These are phyloP conservation scores for Lindbergichthys nudifrons DNA, from an alignment of 2,797 vertebrate species.

Conservation along the genomic window DNA sequence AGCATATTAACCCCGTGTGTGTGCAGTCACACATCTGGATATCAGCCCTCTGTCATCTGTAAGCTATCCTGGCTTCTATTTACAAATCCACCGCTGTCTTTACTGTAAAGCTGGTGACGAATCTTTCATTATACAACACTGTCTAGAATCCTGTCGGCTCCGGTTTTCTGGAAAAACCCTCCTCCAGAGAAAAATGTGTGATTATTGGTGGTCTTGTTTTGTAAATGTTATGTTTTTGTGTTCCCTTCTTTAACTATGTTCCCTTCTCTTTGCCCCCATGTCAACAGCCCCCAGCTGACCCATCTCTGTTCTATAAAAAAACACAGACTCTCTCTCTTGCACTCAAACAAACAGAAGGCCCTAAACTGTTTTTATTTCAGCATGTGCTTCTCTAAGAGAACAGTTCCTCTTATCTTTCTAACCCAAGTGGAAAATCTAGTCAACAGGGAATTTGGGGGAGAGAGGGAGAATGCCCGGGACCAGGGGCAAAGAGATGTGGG, in stretches of 20 bases:
- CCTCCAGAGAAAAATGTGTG: constrained; percentile 8
- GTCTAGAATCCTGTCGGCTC: constrained; percentile 12
- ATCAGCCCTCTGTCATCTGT: constrained; percentile 42
- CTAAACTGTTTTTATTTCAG: constrained; percentile 44
- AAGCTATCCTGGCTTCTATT: constrained; percentile 47
- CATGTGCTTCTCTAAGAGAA: constrained; percentile 61
- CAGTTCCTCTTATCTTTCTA: constrained; percentile 69
- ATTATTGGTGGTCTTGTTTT: neutral
- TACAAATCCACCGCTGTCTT: constrained; percentile 21
- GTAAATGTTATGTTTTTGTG: constrained; percentile 2
- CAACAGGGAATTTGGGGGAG: constrained; percentile 47
- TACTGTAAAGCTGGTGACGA: constrained; percentile 45
- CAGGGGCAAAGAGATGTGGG: constrained; percentile 27
- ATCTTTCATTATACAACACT: constrained; percentile 31
- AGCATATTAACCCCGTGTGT: constrained; percentile 2
- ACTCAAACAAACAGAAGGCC: constrained; percentile 23
- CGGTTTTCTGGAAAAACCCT: constrained; percentile 26
- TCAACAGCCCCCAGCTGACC: constrained; percentile 57
- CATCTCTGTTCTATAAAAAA: constrained; percentile 45
- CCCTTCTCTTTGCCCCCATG: constrained; percentile 39
- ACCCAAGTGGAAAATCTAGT: constrained; percentile 69
- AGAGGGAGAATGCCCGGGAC: neutral
- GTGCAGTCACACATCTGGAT: constrained; percentile 44
- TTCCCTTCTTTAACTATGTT: constrained; percentile 33
- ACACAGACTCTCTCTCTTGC: constrained; percentile 27